Conservation (phyloP, 1,140 invertebrate species). For the Maconellicoccus hirsutus region DNA sequence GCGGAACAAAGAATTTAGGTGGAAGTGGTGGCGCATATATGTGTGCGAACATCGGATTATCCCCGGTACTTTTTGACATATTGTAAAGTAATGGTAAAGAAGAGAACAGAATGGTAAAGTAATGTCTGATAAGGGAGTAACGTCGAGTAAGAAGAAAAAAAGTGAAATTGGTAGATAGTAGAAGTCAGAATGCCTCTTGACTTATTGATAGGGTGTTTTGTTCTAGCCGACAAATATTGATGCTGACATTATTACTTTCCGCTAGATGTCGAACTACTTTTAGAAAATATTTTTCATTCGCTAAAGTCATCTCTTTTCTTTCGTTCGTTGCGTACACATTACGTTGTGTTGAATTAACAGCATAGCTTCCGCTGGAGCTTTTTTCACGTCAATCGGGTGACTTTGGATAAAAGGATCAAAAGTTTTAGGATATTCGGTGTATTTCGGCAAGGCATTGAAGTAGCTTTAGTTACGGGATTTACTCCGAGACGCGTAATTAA, state of each 20-base stretch:
- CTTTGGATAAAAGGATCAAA: too few species aligned
- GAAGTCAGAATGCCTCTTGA: slow-evolving; percentile 1
- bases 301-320: slow-evolving; percentile 4
- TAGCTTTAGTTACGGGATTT: too few species aligned
- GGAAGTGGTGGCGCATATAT: neutral
- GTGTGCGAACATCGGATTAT: neutral
- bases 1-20: too few species aligned
- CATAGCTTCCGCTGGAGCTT: neutral
- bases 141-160: neutral
- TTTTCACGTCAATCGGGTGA: too few species aligned
- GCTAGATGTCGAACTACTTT: slow-evolving; percentile 21
- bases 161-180: slow-evolving; percentile 9
- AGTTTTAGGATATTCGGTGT: too few species aligned
- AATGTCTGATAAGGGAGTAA: neutral
- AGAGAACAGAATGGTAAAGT: neutral
- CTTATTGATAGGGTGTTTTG: slow-evolving; percentile 19
- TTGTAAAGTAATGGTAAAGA: slow-evolving; percentile 7
- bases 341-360: neutral
- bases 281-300: slow-evolving; percentile 17
- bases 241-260: slow-evolving; percentile 19
- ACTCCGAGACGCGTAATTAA: too few species aligned
- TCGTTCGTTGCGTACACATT: neutral
- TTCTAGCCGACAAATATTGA: slow-evolving; percentile 21
- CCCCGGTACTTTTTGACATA: neutral
- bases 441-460: too few species aligned